A percentile compares a stretch with the other conserved stretches of the same genome.
phyloP scores from a whole-genome alignment of 2,113 vertebrate genomes.

The Cochlearius cochlearius region DNA sequence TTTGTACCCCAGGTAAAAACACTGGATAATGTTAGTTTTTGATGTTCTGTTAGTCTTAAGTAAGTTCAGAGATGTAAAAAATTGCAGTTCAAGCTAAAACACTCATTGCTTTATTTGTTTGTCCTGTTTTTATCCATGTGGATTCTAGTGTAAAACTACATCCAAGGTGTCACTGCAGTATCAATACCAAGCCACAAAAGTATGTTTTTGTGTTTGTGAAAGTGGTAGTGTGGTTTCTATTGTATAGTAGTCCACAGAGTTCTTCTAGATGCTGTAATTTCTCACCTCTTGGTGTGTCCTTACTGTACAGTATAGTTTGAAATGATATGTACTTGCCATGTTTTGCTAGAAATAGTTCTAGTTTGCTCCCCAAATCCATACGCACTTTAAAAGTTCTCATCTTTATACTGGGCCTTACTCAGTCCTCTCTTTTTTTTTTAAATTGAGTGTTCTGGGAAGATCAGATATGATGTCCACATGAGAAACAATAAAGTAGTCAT shows the following conservation, averaged over 20 bases:
- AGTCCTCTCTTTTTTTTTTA: background rate
- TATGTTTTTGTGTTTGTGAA: background rate
- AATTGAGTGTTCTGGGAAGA: background rate
- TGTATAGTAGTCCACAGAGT: background rate
- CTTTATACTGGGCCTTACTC: background rate
- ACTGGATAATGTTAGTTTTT: background rate
- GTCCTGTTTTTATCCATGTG: background rate
- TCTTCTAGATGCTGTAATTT: background rate
- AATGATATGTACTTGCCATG: background rate
- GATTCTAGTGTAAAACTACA: background rate
- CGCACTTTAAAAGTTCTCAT: background rate
- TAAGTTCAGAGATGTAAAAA: background rate
- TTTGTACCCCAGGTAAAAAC: background rate
- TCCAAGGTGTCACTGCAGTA: background rate
- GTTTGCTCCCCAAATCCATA: background rate
- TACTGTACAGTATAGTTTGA: background rate
- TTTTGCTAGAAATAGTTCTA: background rate
- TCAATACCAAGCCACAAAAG: background rate
- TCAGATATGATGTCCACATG: background rate
- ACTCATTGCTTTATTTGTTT: background rate
- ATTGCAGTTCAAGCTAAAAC: background rate
- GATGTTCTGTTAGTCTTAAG: background rate
- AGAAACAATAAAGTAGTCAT: background rate
- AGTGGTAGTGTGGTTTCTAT: background rate
- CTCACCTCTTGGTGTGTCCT: background rate